Evolutionary conservation across 2,113 vertebrate genomes (phyloP).

Genomic region (Callithrix jacchus): DNA sequence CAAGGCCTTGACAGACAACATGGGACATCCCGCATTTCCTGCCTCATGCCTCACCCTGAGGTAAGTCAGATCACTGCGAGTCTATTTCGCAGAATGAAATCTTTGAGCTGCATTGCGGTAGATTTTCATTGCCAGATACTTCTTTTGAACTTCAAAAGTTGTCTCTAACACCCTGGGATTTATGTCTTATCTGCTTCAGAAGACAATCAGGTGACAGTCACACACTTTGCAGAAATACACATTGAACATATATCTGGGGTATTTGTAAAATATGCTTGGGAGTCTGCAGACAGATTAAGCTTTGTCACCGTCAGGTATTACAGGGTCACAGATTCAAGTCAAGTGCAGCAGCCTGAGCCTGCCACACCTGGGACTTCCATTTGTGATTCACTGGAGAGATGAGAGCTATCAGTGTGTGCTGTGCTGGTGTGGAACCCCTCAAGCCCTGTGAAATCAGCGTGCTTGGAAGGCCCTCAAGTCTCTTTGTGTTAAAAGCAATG

Average conservation of each 20-base stretch:
- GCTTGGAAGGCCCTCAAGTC: not conserved
- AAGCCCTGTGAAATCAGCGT: not conserved
- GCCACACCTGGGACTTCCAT: not conserved
- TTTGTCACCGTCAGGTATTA: not conserved
- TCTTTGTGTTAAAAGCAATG: constrained; percentile 55
- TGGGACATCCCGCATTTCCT: not conserved
- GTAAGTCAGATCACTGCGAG: not conserved
- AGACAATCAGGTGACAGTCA: constrained; percentile 32
- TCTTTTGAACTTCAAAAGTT: constrained; percentile 57
- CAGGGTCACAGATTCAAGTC: constrained; percentile 10
- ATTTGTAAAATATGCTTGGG: constrained; percentile 14
- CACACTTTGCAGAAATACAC: constrained; percentile 12
- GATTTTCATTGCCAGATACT: constrained; percentile 55
- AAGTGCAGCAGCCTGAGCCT: not conserved
- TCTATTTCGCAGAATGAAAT: not conserved
- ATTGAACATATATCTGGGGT: not conserved
- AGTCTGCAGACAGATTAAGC: constrained; percentile 4
- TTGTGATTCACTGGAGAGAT: not conserved
- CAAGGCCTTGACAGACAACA: not conserved
- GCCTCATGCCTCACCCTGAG: not conserved
- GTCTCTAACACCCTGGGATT: constrained; percentile 50
- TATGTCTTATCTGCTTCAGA: constrained; percentile 45
- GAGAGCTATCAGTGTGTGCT: not conserved
- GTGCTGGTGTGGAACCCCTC: not conserved
- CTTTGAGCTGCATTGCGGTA: constrained; percentile 30